Evolutionary conservation across 2,113 vertebrate species (phyloP), one percentile per base, ranked within the genome.

Genomic region (Barbus barbus): DNA sequence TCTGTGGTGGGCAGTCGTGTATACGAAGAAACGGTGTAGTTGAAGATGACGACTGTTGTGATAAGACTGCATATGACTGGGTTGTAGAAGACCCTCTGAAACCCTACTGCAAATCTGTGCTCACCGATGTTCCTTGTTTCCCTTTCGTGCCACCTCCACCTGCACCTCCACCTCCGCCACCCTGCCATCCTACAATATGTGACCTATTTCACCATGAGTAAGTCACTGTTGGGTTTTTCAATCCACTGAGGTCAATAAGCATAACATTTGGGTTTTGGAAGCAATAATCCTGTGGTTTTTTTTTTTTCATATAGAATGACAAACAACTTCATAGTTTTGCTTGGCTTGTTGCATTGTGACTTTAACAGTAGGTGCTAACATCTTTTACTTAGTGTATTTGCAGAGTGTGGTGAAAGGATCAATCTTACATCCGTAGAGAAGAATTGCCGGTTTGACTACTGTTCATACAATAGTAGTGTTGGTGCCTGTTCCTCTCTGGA

Each of bases 31-130:
- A 88, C 78, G 93, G 93, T 0, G 31, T 22, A 1, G 63, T 85
- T 0, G 94, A 95, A 80, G 48, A 76, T 0, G 73, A 91, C 41
- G 53, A 28, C 28, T 95, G 94, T 84, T 95, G 94, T 87, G 87
- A 84, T 18, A 89, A 91, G 77, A 94, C 93, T 0, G 90, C 93
- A 1, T 87, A 90, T 41, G 92, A 92, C 28, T 95, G 94, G 93
- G 56, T 94, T 13, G 87, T 87, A 6, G 0, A 31, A 0, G 88
- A 94, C 60, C 86, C 92, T 3, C 22, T 44, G 11, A 93, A 93
- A 41, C 91, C 92, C 3, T 44, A 88, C 38, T 94, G 94, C 83
- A n/a, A 7, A 58, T 80, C 73, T 71, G 67, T 72, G 18, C 84
- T 81, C 20, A 87, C 4, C 41, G 3, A 91, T 0, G 3, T 88